Conservation (phyloP, 1,140 invertebrate genomes). For the Brachionus calyciflorus region DNA sequence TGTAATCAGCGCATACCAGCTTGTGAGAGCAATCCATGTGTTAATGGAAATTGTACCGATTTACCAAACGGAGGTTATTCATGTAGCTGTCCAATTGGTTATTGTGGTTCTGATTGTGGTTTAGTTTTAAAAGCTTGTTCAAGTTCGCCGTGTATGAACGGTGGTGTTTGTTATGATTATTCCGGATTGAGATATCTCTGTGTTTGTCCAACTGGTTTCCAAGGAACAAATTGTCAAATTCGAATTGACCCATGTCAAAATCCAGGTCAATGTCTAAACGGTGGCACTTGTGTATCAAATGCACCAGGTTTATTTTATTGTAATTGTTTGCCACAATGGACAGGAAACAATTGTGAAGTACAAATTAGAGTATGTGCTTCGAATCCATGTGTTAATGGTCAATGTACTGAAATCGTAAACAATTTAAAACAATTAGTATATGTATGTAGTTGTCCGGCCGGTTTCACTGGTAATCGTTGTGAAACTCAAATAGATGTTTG, state of each 20-base stretch:
- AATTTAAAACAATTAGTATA: conserved; percentile 47
- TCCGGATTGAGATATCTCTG: conserved; percentile 69
- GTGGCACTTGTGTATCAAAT: conserved; percentile 50
- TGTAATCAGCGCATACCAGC: conserved; percentile 59
- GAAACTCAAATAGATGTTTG: conserved; percentile 47
- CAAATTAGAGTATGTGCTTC: conserved; percentile 38
- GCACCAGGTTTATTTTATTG: conserved; percentile 47
- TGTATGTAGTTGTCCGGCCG: conserved; percentile 51
- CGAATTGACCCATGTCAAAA: conserved; percentile 41
- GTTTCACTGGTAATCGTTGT: conserved; percentile 50
- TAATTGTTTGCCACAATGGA: conserved; percentile 46
- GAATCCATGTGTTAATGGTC: conserved; percentile 48
- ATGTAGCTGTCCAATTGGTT: conserved; percentile 53
- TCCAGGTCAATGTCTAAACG: conserved; percentile 51
- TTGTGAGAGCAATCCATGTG: conserved; percentile 70
- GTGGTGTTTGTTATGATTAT: conserved; percentile 60
- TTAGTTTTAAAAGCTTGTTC: conserved; percentile 57
- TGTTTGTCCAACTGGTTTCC: conserved; percentile 80
- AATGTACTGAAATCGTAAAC: conserved; percentile 48
- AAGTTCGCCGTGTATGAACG: conserved; percentile 64
- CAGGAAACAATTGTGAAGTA: conserved; percentile 49
- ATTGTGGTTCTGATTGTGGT: conserved; percentile 51
- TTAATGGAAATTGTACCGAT: conserved; percentile 41
- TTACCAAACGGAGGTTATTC: conserved; percentile 13
- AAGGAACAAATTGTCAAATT: conserved; percentile 51